Base-by-base conservation (phyloP, 2,797 vertebrate genomes). In the Esox lucius region DNA sequence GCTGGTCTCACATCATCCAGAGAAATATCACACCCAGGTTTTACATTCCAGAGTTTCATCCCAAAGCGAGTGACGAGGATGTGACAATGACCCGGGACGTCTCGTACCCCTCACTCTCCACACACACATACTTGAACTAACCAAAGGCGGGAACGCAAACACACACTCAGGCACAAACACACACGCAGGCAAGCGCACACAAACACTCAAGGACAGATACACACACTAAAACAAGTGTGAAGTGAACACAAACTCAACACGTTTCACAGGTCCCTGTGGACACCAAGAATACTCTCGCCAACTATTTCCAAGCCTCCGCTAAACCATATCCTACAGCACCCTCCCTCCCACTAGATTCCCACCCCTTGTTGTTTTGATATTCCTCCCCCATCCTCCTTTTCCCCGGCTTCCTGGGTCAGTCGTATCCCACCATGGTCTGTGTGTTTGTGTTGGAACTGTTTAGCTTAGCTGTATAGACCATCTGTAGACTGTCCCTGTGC, bases 401-500 rank as follows among this genome's bases (percentile, higher is more conserved):
- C 24, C 61, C 61, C 13, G 11, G 13, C 64, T 35, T 17, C 28
- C 46, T 28, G 68, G 68, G 26, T 26, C 46, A 24, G 35, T 8
- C 35, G 35, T n/a, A 22, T 51, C 46, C 16, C 46, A 12, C 39
- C 26, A 19, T 17, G 46, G 68, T 7, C 24, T 51, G 53, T 56
- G 53, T 56, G 67, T 68, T 68, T 68, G 9, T 68, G 39, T 53
- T 56, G 68, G 77, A 56, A 71, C 72, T 74, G n/a, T 56, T 56
- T 22, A n/a, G 53, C 53, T 56, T 39, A n/a, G 53, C 53, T 56
- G 5, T n/a, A 19, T 9, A 22, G 53, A 9, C 65, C 87, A 84
- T 79, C 83, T 81, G 82, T 71, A 72, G 70, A 5, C 59, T 68
- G 62, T 80, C 71, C 16, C 19, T 56, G 53, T 78, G 73, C 75